These are phyloP conservation scores for Andrena bicolor DNA, from an alignment of 2,888 invertebrate genomes.

Conservation along the genomic window DNA sequence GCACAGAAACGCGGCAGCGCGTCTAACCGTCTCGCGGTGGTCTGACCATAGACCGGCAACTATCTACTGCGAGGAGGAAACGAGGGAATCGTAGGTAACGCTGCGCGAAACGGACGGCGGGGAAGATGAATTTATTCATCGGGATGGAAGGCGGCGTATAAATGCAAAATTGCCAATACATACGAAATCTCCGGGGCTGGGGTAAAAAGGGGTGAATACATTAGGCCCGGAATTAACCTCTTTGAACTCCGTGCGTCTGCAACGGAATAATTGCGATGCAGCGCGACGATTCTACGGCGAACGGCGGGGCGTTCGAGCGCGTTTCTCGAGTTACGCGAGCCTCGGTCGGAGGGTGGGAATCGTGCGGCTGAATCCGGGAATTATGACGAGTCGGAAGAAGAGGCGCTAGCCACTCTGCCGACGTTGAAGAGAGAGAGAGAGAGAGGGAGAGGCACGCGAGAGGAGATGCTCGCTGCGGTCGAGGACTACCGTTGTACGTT, in stretches of 20 bases:
- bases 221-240: constrained; percentile 84
- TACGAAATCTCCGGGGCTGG: constrained; percentile 85
- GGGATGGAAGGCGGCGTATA: constrained; percentile 81
- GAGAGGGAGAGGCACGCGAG: constrained; percentile 11
- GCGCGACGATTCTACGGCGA: constrained; percentile 75
- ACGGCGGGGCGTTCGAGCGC: constrained; percentile 9
- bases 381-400: constrained; percentile 47
- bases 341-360: not conserved
- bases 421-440: not conserved
- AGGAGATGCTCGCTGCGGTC: constrained; percentile 37
- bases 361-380: not conserved
- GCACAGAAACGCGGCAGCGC: not conserved
- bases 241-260: constrained; percentile 79
- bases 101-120: constrained; percentile 58
- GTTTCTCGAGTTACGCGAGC: not conserved
- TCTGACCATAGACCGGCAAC: too few species aligned
- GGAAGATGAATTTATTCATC: constrained; percentile 85
- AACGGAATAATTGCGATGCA: constrained; percentile 83
- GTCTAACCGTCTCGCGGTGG: not conserved
- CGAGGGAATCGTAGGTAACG: constrained; percentile 23
- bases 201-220: constrained; percentile 85
- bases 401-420: not conserved
- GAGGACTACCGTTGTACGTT: constrained; percentile 46
- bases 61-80: not conserved
- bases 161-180: constrained; percentile 85